A percentile compares a stretch with the other conserved stretches of the same genome.
Conservation (phyloP, 2,113 vertebrate genomes). For the Anoplopoma fimbria region DNA sequence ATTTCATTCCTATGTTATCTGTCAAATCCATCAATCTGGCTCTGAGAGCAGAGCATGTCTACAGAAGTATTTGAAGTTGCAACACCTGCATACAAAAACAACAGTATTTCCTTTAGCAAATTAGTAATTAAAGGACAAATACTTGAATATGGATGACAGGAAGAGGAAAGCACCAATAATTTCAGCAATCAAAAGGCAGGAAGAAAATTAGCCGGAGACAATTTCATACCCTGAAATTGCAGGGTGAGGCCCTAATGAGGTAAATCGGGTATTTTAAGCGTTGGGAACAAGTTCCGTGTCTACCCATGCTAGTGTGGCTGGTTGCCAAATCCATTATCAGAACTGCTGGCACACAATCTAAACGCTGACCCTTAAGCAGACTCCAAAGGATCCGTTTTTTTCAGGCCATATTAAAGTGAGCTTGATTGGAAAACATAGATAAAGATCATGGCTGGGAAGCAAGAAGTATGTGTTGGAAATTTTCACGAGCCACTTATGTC, state of each 20-base stretch:
- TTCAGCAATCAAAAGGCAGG: conserved; percentile 30
- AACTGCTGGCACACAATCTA: conserved; percentile 29
- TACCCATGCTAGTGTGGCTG: conserved; percentile 39
- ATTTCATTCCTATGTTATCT: not conserved
- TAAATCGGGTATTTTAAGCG: conserved; percentile 59
- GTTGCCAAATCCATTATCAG: conserved; percentile 61
- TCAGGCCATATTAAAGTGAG: conserved; percentile 49
- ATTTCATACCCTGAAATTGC: conserved; percentile 63
- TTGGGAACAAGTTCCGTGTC: conserved; percentile 40
- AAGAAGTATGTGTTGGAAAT: conserved; percentile 45
- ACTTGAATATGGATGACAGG: conserved; percentile 38
- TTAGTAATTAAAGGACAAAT: conserved; percentile 39
- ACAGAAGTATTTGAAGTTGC: not conserved
- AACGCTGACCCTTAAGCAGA: conserved; percentile 27
- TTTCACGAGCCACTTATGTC: conserved; percentile 10
- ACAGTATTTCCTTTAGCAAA: conserved; percentile 12
- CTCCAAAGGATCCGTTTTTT: conserved; percentile 25
- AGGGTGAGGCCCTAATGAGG: conserved; percentile 63
- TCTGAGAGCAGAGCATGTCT: not conserved
- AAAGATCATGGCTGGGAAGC: conserved; percentile 49
- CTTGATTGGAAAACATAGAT: conserved; percentile 32
- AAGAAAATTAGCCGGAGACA: conserved; percentile 59
- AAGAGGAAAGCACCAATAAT: conserved; percentile 34
- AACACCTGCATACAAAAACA: conserved; percentile 1
- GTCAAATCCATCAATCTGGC: conserved; percentile 15